Evolutionary conservation across 2,888 invertebrate species (phyloP).

Genomic region (Keiferia lycopersicella): DNA sequence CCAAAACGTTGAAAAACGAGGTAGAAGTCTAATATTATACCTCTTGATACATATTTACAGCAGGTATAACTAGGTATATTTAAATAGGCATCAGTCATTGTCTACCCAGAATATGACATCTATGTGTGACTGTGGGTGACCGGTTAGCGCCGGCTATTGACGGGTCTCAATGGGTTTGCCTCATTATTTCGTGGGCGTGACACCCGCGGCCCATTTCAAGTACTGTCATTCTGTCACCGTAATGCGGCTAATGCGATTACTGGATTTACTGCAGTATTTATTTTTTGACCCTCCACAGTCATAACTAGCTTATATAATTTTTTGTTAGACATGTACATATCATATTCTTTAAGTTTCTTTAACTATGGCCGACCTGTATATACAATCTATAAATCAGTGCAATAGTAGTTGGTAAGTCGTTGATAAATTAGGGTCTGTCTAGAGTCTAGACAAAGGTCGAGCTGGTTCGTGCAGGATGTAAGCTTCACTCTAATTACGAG

Average conservation of each 20-base stretch:
- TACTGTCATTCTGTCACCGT: constrained; percentile 23
- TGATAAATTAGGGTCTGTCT: constrained; percentile 24
- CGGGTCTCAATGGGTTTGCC: constrained; percentile 24
- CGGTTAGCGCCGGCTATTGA: constrained; percentile 21
- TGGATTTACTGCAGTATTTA: constrained; percentile 15
- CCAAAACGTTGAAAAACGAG: too few relatives aligned
- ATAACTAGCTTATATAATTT: not conserved
- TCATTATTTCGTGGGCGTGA: constrained; percentile 21
- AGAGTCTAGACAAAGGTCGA: constrained; percentile 24
- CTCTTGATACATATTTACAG: too few relatives aligned
- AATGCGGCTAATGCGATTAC: constrained; percentile 22
- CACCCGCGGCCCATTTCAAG: constrained; percentile 17
- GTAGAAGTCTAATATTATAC: too few relatives aligned
- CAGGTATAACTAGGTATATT: too few relatives aligned
- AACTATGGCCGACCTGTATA: not conserved
- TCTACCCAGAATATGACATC: not conserved
- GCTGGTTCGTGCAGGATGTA: constrained; percentile 3
- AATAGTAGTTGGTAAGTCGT: constrained; percentile 22
- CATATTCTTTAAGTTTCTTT: not conserved
- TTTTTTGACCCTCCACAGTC: not conserved
- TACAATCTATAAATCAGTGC: constrained; percentile 21
- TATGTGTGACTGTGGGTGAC: not conserved
- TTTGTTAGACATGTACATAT: not conserved
- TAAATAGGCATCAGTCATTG: not conserved
- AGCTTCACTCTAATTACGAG: constrained; percentile 28